These are phyloP conservation scores for Gymnoscelis rufifasciata DNA, from an alignment of 2,888 invertebrate genomes.

Conservation along the genomic window DNA sequence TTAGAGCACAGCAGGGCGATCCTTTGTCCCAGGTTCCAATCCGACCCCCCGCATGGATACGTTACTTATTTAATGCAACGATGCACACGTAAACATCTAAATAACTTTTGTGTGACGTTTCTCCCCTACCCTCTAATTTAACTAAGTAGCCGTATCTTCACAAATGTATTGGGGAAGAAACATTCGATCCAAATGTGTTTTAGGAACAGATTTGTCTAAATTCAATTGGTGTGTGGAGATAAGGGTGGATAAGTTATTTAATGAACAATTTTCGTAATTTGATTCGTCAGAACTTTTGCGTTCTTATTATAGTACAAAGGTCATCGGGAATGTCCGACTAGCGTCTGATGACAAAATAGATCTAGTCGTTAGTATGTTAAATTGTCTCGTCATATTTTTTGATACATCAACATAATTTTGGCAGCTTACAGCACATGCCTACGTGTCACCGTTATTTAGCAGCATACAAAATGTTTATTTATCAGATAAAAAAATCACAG, in stretches of 20 bases:
- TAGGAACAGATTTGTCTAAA: conserved; percentile 49
- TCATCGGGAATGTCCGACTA: too few relatives aligned
- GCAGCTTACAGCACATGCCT: too few relatives aligned
- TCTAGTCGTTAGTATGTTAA: too few relatives aligned
- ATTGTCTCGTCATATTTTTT: too few relatives aligned
- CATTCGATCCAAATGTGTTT: conserved; percentile 61
- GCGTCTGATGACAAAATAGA: too few relatives aligned
- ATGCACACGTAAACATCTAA: conserved; percentile 79
- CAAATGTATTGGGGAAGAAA: conserved; percentile 66
- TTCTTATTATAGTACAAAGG: too few relatives aligned
- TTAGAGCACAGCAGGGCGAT: conserved; percentile 48
- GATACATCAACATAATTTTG: too few relatives aligned
- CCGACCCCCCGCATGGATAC: conserved; percentile 67
- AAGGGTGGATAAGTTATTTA: not conserved
- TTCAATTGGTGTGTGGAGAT: conserved; percentile 21
- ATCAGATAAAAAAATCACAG: too few relatives aligned
- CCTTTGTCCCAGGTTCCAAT: conserved; percentile 65
- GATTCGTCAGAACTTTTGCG: too few relatives aligned
- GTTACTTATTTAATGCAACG: conserved; percentile 78
- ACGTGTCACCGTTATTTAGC: too few relatives aligned
- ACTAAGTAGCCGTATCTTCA: conserved; percentile 76
- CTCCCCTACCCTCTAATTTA: conserved; percentile 75
- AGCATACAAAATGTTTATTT: too few relatives aligned
- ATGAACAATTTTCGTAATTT: too few relatives aligned
- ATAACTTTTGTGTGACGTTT: conserved; percentile 77